Evolutionary conservation across 2,797 vertebrate genomes (phyloP).

Genomic region (Semotilus atromaculatus): DNA sequence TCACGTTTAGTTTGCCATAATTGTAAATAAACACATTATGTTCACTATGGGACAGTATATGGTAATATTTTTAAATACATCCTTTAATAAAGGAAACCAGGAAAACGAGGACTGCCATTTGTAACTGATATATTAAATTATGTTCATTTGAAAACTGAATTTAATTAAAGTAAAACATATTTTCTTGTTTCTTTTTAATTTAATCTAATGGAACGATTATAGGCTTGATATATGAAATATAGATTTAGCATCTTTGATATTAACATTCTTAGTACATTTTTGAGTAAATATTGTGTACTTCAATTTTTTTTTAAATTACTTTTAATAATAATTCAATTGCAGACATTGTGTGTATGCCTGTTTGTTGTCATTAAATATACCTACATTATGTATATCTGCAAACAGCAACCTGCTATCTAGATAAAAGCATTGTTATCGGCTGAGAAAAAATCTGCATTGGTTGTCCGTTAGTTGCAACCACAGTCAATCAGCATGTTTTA

Average conservation of each 20-base stretch:
- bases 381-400: neutral
- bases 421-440: neutral
- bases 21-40: slow-evolving; percentile 56
- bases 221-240: neutral
- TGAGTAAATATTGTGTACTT: neutral
- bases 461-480: neutral
- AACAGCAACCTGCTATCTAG: neutral
- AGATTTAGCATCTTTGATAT: neutral
- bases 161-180: no score
- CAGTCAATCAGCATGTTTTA: neutral
- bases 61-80: neutral
- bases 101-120: neutral
- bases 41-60: neutral
- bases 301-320: no score
- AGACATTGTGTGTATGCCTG: slow-evolving; percentile 34
- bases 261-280: neutral
- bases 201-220: slow-evolving; percentile 52
- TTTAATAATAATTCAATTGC: neutral
- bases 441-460: neutral
- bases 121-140: neutral
- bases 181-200: no score
- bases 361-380: neutral
- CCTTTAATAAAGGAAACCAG: neutral
- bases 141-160: neutral
- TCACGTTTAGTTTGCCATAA: slow-evolving; percentile 57